Evolutionary conservation across 2,113 vertebrate species (phyloP), one percentile per base, ranked within the genome.

Genomic region (Daphoenositta chrysoptera): DNA sequence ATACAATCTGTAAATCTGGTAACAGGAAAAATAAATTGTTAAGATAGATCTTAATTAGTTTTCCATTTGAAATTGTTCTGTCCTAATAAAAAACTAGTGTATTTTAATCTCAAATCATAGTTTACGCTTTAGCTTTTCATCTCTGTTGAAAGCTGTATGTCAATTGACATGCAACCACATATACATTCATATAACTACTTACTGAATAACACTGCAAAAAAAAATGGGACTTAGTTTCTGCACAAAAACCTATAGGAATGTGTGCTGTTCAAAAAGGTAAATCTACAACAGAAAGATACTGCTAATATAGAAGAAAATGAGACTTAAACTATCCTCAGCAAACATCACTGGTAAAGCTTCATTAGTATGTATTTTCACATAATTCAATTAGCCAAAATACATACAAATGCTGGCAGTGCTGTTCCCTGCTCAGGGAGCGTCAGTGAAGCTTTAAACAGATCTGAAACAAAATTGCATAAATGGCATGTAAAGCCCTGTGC

Each of bases 401-500:
- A 98, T 95, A 98, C 78, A 96, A 98, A 93, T 64, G 96, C 96
- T 96, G 91, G 80, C 97, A 83, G 97, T 93, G 96, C 96, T 91
- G 93, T 97, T 97, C 96, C 81, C 97, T 96, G 97, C 97, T 97
- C 97, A 96, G 97, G 97, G 97, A 98, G 97, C 71, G 27, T 97
- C 96, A 93, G 97, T 92, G 83, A 97, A 95, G 97, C 97, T 98
- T 98, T 94, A 97, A 98, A 97, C 98, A 98, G 98, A 98, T 98
- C 98, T 98, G 98, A 98, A 98, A 98, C 98, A 98, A 98, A 98
- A 98, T 98, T 97, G 98, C 97, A 98, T 98, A 98, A 98, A 98
- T 96, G 97, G 97, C 98, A 96, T 97, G 97, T 98, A 97, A 98
- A 98, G 97, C 97, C 97, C 97, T 97, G 96, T 98, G 98, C 98